Conservation (phyloP, 1,140 invertebrate species). For the Pemphigus obesinymphae region DNA sequence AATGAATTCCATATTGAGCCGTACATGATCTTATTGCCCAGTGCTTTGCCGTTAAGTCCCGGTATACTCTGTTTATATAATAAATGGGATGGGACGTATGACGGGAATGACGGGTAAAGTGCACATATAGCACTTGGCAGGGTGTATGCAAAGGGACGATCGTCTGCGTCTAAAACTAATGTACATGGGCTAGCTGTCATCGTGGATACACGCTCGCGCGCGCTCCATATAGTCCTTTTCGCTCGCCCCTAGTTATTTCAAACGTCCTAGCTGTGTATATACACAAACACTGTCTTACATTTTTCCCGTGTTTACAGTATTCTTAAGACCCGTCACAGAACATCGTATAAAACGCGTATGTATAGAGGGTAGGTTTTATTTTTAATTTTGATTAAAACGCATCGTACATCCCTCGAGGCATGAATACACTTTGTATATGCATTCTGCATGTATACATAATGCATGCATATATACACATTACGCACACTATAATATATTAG, state of each 20-base stretch:
- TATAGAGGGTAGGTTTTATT: neutral
- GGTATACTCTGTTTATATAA: too few relatives aligned
- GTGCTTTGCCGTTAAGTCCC: too few relatives aligned
- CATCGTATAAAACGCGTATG: neutral
- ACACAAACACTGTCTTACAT: slow-evolving; percentile 1
- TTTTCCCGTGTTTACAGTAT: slow-evolving; percentile 10
- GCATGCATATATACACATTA: too few relatives aligned
- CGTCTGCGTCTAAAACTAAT: neutral
- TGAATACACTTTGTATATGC: neutral
- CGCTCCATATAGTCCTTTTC: neutral
- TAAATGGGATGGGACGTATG: neutral
- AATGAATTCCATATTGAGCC: too few relatives aligned
- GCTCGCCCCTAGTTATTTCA: neutral
- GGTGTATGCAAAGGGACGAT: neutral
- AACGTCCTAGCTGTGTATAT: neutral
- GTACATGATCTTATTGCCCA: too few relatives aligned
- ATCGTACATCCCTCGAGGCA: neutral
- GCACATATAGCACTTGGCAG: neutral
- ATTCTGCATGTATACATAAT: neutral
- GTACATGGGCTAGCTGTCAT: slow-evolving; percentile 6
- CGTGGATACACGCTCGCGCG: neutral
- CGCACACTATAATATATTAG: too few relatives aligned
- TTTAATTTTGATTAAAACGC: neutral
- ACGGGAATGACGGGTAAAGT: neutral
- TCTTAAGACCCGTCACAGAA: neutral